A percentile compares a stretch with the other conserved stretches of the same genome.
Evolutionary conservation across 2,113 vertebrate species (phyloP).

Genomic region (Silurus meridionalis): DNA sequence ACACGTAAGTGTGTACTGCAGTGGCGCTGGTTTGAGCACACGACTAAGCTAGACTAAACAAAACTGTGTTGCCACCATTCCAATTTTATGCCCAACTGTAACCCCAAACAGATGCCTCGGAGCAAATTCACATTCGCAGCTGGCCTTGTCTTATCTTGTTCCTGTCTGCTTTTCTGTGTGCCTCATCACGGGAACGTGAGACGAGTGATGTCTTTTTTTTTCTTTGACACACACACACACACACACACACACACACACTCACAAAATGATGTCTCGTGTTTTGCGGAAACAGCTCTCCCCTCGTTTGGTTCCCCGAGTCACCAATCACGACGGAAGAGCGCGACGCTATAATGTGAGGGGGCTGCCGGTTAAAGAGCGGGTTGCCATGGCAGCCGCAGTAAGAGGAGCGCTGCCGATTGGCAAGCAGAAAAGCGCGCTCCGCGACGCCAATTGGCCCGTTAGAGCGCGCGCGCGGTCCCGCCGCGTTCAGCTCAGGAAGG

Average conservation of each 20-base stretch:
- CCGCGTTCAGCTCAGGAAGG: slow-evolving; percentile 76
- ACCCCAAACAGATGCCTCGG: slow-evolving; percentile 30
- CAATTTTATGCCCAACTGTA: slow-evolving; percentile 37
- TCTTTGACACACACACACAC: slow-evolving; percentile 62
- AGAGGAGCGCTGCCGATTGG: slow-evolving; percentile 90
- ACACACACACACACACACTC: slow-evolving; percentile 14
- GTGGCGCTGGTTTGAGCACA: not conserved
- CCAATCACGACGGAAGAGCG: slow-evolving; percentile 83
- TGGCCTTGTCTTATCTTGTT: slow-evolving; percentile 32
- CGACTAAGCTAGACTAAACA: slow-evolving; percentile 21
- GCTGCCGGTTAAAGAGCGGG: slow-evolving; percentile 90
- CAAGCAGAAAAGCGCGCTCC: slow-evolving; percentile 84
- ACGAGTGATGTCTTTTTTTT: slow-evolving; percentile 75
- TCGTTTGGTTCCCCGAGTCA: slow-evolving; percentile 84
- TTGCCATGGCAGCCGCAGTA: slow-evolving; percentile 93
- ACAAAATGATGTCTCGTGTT: slow-evolving; percentile 75
- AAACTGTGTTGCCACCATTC: slow-evolving; percentile 13
- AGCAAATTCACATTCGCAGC: slow-evolving; percentile 37
- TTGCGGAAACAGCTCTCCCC: slow-evolving; percentile 81
- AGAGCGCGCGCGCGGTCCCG: slow-evolving; percentile 80
- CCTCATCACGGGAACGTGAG: slow-evolving; percentile 45
- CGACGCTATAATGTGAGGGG: slow-evolving; percentile 88
- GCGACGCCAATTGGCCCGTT: slow-evolving; percentile 90
- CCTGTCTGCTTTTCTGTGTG: slow-evolving; percentile 7
- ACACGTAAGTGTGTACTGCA: not conserved